A percentile compares a stretch with the other conserved stretches of the same genome.
Conservation (phyloP, 2,113 vertebrate species). For the Ptilonorhynchus violaceus region DNA sequence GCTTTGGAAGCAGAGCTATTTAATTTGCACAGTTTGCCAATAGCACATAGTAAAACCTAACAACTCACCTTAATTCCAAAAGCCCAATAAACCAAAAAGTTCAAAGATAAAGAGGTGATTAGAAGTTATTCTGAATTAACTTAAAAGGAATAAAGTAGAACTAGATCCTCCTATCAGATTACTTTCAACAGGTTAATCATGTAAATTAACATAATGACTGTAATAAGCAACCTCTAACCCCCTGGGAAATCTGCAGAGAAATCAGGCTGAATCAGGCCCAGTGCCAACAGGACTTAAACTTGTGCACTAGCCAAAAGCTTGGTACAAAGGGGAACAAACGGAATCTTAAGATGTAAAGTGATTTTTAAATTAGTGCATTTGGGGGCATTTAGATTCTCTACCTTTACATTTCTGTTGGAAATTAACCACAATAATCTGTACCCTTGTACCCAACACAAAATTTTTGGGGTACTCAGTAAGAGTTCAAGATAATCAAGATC, state of each 20-base stretch:
- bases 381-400: neutral
- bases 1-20: neutral
- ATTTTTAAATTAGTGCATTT: neutral
- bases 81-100: neutral
- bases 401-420: neutral
- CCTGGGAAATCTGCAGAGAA: neutral
- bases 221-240: neutral
- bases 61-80: neutral
- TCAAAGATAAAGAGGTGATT: neutral
- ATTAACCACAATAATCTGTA: neutral
- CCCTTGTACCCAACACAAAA: neutral
- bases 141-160: slow-evolving; percentile 8
- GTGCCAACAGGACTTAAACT: neutral
- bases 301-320: neutral
- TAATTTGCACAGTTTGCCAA: neutral
- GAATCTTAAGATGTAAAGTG: neutral
- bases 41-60: neutral
- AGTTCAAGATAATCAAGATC: neutral
- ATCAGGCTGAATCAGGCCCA: neutral
- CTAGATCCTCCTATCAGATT: slow-evolving; percentile 8
- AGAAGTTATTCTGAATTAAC: neutral
- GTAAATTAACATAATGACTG: neutral
- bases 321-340: neutral
- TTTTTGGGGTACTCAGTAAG: neutral
- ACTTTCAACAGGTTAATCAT: slow-evolving; percentile 12